Conservation (phyloP, 1,140 invertebrate species). For the Drosophila cardini region DNA sequence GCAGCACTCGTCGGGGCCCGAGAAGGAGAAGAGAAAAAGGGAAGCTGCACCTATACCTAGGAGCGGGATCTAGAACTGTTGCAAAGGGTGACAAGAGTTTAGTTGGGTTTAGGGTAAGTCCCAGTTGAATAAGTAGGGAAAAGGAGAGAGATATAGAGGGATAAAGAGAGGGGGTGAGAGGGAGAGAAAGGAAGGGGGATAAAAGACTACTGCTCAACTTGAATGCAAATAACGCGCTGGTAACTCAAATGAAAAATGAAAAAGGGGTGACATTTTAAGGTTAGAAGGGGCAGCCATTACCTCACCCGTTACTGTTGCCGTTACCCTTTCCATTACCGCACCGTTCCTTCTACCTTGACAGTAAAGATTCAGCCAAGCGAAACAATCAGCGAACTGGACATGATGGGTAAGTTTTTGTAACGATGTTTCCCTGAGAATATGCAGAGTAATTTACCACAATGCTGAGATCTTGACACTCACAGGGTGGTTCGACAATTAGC, state of each 20-base stretch:
- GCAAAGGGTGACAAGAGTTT: slow-evolving; percentile 28
- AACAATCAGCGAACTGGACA: slow-evolving; percentile 56
- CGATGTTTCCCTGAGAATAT: slow-evolving; percentile 35
- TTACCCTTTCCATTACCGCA: too few relatives aligned
- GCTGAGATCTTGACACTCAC: slow-evolving; percentile 22
- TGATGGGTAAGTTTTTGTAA: slow-evolving; percentile 43
- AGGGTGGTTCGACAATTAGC: slow-evolving; percentile 50
- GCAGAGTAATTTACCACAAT: slow-evolving; percentile 15
- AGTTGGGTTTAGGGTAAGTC: background rate
- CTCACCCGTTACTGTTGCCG: too few relatives aligned
- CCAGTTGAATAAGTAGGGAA: too few relatives aligned
- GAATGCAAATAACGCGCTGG: slow-evolving; percentile 45
- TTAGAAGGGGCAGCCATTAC: background rate
- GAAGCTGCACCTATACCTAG: slow-evolving; percentile 23
- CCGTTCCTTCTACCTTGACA: slow-evolving; percentile 9
- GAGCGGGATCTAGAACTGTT: background rate
- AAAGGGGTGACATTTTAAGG: slow-evolving; percentile 49
- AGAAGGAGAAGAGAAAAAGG: background rate
- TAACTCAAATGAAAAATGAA: slow-evolving; percentile 38
- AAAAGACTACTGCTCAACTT: slow-evolving; percentile 23
- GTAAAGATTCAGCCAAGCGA: slow-evolving; percentile 33
- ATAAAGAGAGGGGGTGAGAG: too few relatives aligned
- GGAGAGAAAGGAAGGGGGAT: background rate
- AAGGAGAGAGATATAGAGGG: background rate
- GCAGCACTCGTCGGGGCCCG: slow-evolving; percentile 12